Conservation (phyloP, 2,797 vertebrate species). For the Danio aesculapii region DNA sequence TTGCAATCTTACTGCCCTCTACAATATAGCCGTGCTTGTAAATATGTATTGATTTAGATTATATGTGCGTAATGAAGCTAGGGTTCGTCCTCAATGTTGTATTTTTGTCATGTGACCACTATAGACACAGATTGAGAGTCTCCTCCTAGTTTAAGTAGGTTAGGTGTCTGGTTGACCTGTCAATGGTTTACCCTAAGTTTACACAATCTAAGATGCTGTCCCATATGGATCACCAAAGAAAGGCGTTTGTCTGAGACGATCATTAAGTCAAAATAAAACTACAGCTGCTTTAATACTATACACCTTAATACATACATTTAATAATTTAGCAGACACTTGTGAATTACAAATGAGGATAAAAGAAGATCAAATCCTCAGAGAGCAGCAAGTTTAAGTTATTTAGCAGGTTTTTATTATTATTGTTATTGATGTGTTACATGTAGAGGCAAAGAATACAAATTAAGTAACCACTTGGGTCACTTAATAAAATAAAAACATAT, state of each 20-base stretch:
- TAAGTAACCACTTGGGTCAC: too few species aligned
- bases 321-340: too few species aligned
- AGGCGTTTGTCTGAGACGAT: not conserved
- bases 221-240: conserved; percentile 38
- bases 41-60: not conserved
- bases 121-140: conserved; percentile 44
- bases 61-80: not conserved
- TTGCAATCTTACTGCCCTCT: not conserved
- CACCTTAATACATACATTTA: not conserved
- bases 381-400: too few species aligned
- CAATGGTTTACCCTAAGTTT: conserved; percentile 75
- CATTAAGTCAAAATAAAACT: conserved; percentile 8
- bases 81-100: conserved; percentile 31
- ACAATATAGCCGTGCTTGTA: not conserved
- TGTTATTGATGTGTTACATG: too few species aligned
- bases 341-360: too few species aligned
- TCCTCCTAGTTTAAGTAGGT: conserved; percentile 61
- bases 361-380: too few species aligned
- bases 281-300: conserved; percentile 15
- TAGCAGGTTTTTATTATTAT: too few species aligned
- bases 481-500: too few species aligned
- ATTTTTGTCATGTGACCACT: conserved; percentile 66
- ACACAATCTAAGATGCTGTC: conserved; percentile 55
- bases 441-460: too few species aligned
- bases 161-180: conserved; percentile 55